Evolutionary conservation across 2,113 vertebrate species (phyloP).

Genomic region (Tinamus guttatus): DNA sequence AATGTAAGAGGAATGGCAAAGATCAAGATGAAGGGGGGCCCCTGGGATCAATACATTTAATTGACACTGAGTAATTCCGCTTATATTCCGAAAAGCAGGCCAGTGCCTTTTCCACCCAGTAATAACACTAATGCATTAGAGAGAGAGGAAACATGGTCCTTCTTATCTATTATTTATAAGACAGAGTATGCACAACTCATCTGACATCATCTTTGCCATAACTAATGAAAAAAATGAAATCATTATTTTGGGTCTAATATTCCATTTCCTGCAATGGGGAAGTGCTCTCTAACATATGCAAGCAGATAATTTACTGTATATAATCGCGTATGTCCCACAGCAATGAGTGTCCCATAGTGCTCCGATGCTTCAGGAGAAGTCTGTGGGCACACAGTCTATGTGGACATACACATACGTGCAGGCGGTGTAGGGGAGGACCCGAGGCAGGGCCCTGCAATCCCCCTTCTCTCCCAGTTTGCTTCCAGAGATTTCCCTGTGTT

Average conservation of each 20-base stretch:
- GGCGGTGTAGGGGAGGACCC: not conserved
- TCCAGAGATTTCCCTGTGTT: not conserved
- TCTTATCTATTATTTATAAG: slow-evolving; percentile 30
- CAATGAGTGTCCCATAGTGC: not conserved
- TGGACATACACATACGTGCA: fast-evolving
- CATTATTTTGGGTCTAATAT: not conserved
- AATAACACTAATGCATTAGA: slow-evolving; percentile 13
- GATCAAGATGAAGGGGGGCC: not conserved
- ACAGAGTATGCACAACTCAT: not conserved
- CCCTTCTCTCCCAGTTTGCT: not conserved
- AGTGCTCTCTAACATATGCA: not conserved
- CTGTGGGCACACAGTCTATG: no score
- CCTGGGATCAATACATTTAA: not conserved
- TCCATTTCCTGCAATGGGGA: not conserved
- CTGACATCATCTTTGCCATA: slow-evolving; percentile 32
- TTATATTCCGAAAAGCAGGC: not conserved
- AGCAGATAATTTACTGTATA: not conserved
- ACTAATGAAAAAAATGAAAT: slow-evolving; percentile 31
- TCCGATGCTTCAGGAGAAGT: not conserved
- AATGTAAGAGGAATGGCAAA: not conserved
- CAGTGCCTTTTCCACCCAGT: not conserved
- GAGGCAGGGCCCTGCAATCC: not conserved
- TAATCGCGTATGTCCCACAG: not conserved
- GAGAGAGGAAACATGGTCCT: not conserved
- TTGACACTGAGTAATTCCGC: not conserved